Evolutionary conservation across 2,797 vertebrate genomes (phyloP).

Genomic region (Poeciliopsis gracilis): DNA sequence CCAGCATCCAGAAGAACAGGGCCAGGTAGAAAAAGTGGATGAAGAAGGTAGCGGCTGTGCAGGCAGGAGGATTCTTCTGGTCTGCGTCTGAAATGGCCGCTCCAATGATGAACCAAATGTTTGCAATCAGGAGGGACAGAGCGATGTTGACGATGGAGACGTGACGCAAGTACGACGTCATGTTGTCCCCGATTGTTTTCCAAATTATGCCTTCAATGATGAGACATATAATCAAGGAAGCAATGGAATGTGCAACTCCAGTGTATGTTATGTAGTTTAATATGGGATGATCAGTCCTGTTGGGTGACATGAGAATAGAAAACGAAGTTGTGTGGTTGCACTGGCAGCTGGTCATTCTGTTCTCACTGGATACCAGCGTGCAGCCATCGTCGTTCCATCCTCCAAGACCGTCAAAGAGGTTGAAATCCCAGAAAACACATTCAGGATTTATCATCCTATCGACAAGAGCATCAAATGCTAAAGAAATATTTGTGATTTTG

Average conservation of each 20-base stretch:
- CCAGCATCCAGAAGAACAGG: constrained; percentile 95
- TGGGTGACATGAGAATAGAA: constrained; percentile 90
- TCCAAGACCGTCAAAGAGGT: constrained; percentile 50
- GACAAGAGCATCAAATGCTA: neutral
- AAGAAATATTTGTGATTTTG: neutral
- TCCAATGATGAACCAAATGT: constrained; percentile 88
- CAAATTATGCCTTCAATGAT: constrained; percentile 87
- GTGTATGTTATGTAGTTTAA: constrained; percentile 82
- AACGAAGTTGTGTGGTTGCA: constrained; percentile 91
- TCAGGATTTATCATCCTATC: constrained; percentile 39
- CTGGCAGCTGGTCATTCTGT: constrained; percentile 69
- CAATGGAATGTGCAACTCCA: constrained; percentile 87
- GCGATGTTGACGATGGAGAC: constrained; percentile 89
- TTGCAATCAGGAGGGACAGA: constrained; percentile 85
- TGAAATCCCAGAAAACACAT: constrained; percentile 94
- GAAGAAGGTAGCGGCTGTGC: constrained; percentile 86
- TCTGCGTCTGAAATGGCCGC: constrained; percentile 54
- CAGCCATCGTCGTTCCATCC: constrained; percentile 86
- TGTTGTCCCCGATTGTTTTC: constrained; percentile 85
- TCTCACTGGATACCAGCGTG: neutral
- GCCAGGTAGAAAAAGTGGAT: constrained; percentile 92
- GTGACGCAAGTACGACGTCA: constrained; percentile 88
- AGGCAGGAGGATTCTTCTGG: constrained; percentile 48
- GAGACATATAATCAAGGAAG: constrained; percentile 85
- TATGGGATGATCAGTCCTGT: accelerated